Conservation (phyloP, 2,888 invertebrate species). For the Leptarthrus brevirostris region DNA sequence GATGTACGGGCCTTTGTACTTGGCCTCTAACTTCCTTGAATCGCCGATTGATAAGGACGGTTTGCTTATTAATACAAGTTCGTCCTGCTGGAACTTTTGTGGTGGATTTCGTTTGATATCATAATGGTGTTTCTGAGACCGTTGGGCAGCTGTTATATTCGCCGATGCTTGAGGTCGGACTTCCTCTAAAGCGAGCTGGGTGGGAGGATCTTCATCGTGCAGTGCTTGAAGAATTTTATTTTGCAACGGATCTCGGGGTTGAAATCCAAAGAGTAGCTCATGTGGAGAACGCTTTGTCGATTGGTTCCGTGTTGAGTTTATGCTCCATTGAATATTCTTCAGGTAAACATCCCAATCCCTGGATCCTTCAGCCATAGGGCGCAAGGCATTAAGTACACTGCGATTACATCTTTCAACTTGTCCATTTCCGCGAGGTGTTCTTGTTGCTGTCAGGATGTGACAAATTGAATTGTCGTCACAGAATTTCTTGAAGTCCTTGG, state of each 20-base stretch:
- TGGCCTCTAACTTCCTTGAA: conserved; percentile 51
- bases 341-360: neutral
- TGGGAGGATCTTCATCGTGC: neutral
- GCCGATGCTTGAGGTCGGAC: neutral
- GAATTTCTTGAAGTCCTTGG: conserved; percentile 52
- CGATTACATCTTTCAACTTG: conserved; percentile 54
- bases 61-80: neutral
- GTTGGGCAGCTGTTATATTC: neutral
- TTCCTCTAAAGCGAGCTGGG: neutral
- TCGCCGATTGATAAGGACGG: conserved; percentile 4
- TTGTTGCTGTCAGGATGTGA: conserved; percentile 48
- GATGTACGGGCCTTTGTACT: conserved; percentile 53
- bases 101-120: neutral
- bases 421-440: conserved; percentile 54
- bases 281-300: neutral
- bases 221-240: too few relatives aligned
- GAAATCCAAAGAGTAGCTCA: neutral
- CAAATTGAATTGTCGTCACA: conserved; percentile 51
- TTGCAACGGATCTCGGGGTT: neutral
- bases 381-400: conserved; percentile 17
- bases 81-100: too few relatives aligned
- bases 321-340: neutral
- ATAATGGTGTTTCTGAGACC: neutral
- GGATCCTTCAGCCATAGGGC: neutral
- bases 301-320: neutral